phyloP scores from a whole-genome alignment of 2,113 vertebrate species.

The Hippocampus mohnikei region DNA sequence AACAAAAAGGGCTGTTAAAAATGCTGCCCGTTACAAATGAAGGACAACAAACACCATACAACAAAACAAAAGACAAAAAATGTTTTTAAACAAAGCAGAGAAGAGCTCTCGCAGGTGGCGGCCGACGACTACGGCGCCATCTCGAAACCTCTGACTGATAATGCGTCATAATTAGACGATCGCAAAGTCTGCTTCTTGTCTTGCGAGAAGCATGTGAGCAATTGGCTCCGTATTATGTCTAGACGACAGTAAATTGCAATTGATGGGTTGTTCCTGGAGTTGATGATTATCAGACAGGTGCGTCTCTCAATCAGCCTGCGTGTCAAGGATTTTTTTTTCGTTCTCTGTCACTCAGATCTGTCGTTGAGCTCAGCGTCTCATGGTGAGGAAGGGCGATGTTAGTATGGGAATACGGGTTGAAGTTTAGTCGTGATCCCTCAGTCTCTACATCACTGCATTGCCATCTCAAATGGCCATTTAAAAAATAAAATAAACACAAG shows the following conservation, averaged over 20 bases:
- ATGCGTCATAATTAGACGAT: conserved; percentile 11
- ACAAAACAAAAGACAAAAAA: no score
- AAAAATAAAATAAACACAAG: no score
- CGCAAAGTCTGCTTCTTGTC: not conserved
- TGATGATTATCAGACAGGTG: conserved; percentile 33
- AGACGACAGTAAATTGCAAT: conserved; percentile 16
- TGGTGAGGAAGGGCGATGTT: not conserved
- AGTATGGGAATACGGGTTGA: not conserved
- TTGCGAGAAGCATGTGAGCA: conserved; percentile 1
- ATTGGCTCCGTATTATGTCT: conserved; percentile 17
- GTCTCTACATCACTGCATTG: not conserved
- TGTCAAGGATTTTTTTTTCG: not conserved
- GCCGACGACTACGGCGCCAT: no score
- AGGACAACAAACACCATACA: no score
- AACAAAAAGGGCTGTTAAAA: no score
- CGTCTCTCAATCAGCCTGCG: conserved; percentile 1
- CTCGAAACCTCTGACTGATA: no score
- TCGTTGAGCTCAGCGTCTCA: not conserved
- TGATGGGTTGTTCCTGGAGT: conserved; percentile 35
- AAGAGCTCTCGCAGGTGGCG: no score
- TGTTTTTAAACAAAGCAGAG: no score
- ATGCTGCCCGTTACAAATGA: no score
- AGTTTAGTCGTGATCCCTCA: not conserved
- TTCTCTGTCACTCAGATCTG: conserved; percentile 4
- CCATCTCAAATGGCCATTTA: not conserved